Percentiles rank a stretch among this genome's conserved stretches.
Evolutionary conservation across 2,888 invertebrate species (phyloP).

Genomic region (Sclerodermus sp.): DNA sequence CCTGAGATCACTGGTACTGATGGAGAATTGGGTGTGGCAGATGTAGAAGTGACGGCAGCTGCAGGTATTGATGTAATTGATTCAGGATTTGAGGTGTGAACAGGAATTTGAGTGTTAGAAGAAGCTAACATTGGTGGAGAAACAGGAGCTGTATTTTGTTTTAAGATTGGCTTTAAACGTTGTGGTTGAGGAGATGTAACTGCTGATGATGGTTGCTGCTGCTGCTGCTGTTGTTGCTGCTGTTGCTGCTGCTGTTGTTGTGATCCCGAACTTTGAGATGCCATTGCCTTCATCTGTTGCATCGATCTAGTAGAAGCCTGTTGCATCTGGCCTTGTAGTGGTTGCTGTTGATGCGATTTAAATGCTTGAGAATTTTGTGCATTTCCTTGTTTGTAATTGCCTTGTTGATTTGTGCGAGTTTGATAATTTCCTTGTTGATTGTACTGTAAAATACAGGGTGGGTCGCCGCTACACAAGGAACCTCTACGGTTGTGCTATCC

Average conservation of each 20-base stretch:
- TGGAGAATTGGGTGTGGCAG: conserved; percentile 6
- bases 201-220: too few relatives aligned
- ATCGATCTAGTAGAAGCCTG: background rate
- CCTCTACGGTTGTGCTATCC: conserved; percentile 57
- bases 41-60: conserved; percentile 12
- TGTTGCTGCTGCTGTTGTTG: conserved; percentile 25
- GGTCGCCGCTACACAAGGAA: conserved; percentile 59
- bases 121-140: background rate
- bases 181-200: conserved; percentile 34
- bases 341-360: conserved; percentile 31
- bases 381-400: conserved; percentile 40
- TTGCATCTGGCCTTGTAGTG: conserved; percentile 7
- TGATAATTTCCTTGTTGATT: conserved; percentile 47
- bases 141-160: conserved; percentile 24
- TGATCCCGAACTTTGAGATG: conserved; percentile 11
- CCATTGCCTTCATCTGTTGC: background rate
- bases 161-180: conserved; percentile 52
- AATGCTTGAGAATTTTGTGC: conserved; percentile 29
- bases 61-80: conserved; percentile 8
- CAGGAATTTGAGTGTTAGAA: conserved; percentile 9
- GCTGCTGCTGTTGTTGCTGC: conserved; percentile 23
- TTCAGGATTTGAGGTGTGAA: background rate
- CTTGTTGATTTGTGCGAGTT: conserved; percentile 36
- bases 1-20: background rate
- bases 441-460: conserved; percentile 57